A percentile compares a stretch with the other conserved stretches of the same genome.
Conservation (phyloP, 2,797 vertebrate genomes). For the Poliocrania exsul region DNA sequence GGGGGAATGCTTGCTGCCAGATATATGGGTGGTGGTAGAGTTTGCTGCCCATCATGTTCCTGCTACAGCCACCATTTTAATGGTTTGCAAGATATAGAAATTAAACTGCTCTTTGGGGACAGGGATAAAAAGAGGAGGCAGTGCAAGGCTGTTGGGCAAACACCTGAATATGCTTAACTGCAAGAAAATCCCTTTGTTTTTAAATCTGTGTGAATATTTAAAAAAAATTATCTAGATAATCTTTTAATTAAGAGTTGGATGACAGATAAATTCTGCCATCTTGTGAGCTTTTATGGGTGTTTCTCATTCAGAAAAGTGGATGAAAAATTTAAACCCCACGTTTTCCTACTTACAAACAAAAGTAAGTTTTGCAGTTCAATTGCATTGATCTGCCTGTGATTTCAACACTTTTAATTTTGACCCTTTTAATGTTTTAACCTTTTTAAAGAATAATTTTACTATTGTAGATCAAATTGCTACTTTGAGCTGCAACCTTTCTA, state of each 20-base stretch:
- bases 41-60: neutral
- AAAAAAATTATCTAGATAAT: neutral
- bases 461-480: neutral
- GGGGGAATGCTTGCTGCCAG: accelerated
- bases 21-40: neutral
- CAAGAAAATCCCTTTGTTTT: neutral
- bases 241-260: neutral
- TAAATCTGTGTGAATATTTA: neutral
- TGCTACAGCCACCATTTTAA: neutral
- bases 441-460: neutral
- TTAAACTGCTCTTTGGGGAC: neutral
- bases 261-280: neutral
- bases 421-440: neutral
- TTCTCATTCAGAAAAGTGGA: neutral
- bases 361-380: neutral
- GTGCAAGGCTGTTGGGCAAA: neutral
- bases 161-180: neutral
- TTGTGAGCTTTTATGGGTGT: neutral
- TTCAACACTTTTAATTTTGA: neutral
- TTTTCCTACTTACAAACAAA: neutral
- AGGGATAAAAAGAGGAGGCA: neutral
- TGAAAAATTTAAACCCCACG: neutral
- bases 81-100: neutral
- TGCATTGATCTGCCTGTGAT: neutral
- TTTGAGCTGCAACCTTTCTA: neutral